phyloP scores from a whole-genome alignment of 2,113 vertebrate genomes.

The Burhinus oedicnemus region DNA sequence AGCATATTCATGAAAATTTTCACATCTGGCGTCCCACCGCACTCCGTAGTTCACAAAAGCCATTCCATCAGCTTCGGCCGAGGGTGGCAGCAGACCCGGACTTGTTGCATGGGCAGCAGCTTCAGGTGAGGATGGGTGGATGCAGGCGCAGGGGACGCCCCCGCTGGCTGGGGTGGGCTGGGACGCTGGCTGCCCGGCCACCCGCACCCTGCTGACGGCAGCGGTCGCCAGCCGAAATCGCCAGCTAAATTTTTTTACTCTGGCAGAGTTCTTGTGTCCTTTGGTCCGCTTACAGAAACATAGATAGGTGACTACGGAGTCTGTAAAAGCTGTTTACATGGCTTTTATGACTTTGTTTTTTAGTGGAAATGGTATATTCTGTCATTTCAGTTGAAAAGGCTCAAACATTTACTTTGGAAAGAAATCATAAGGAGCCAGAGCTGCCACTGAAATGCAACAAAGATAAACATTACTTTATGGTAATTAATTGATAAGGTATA shows the following conservation, averaged over 20 bases:
- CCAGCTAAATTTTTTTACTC: not conserved
- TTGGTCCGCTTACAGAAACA: not conserved
- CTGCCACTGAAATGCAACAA: conserved; percentile 34
- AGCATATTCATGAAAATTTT: not conserved
- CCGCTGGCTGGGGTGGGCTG: accelerated
- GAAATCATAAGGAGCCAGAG: conserved; percentile 31
- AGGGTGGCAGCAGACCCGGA: not conserved
- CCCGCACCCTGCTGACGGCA: accelerated
- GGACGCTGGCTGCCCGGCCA: not conserved
- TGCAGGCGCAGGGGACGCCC: no score
- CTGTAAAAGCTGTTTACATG: conserved; percentile 4
- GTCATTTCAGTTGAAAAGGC: not conserved
- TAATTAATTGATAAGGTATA: conserved; percentile 35
- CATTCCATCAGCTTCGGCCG: accelerated
- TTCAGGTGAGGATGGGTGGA: no score
- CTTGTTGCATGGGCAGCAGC: not conserved
- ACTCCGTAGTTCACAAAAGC: accelerated
- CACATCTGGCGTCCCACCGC: accelerated
- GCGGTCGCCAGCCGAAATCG: not conserved
- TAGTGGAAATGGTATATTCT: not conserved
- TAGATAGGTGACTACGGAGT: not conserved
- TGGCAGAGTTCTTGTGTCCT: not conserved
- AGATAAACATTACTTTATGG: conserved; percentile 13
- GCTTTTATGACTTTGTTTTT: not conserved
- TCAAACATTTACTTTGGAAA: conserved; percentile 50